Percentiles rank a stretch among this genome's conserved stretches.
These are phyloP conservation scores for Cyprinodon brontotheroides DNA, from an alignment of 2,113 vertebrate species.

Conservation along the genomic window DNA sequence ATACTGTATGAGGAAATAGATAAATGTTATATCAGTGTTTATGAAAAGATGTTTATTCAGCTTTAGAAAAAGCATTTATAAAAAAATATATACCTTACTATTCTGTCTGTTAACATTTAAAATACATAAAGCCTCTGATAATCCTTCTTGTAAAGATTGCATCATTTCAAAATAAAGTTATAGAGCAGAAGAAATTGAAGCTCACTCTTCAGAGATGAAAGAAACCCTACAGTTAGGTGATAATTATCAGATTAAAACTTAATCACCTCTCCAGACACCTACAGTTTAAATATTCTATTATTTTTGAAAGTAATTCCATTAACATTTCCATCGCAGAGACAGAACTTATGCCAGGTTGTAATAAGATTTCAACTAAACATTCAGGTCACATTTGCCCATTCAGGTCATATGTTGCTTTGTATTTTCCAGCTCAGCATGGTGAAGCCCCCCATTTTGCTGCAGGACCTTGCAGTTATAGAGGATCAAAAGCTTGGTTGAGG, in stretches of 20 bases:
- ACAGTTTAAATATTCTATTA: neutral
- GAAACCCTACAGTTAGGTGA: neutral
- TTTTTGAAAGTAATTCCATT: neutral
- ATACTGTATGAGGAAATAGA: too few relatives aligned
- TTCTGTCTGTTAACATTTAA: neutral
- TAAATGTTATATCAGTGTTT: too few relatives aligned
- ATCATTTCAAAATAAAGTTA: neutral
- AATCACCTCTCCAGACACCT: neutral
- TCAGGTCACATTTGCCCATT: conserved; percentile 32
- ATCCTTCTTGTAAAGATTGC: neutral
- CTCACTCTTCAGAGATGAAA: neutral
- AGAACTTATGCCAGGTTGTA: neutral
- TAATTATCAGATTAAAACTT: neutral
- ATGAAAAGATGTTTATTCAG: too few relatives aligned
- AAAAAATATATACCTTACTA: neutral
- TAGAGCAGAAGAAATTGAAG: neutral
- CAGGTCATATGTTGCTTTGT: conserved; percentile 22
- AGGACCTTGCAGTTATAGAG: conserved; percentile 32
- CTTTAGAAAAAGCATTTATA: neutral
- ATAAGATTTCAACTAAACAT: conserved; percentile 20
- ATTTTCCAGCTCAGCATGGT: conserved; percentile 26
- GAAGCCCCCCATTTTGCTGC: conserved; percentile 51
- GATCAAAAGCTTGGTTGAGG: conserved; percentile 37
- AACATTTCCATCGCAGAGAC: neutral
- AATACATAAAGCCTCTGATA: neutral